These are phyloP conservation scores for Cerceris rybyensis DNA, from an alignment of 2,888 invertebrate genomes.

Conservation along the genomic window DNA sequence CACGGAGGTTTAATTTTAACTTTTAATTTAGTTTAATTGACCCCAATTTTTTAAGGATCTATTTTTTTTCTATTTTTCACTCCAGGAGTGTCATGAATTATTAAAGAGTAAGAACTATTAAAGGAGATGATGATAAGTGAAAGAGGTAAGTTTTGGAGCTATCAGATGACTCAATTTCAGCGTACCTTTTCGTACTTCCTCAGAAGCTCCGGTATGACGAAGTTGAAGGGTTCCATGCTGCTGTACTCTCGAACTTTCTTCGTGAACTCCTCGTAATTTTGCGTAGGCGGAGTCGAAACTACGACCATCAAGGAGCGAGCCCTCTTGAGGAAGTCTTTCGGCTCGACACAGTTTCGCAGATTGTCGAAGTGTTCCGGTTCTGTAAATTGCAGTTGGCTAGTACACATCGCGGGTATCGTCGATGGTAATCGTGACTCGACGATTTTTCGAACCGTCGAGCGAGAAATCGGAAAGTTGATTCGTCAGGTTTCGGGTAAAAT, in stretches of 20 bases:
- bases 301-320: constrained; percentile 94
- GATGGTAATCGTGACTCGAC: background rate
- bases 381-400: constrained; percentile 59
- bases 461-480: background rate
- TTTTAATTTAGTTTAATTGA: too few relatives aligned
- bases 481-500: background rate
- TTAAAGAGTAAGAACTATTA: too few relatives aligned
- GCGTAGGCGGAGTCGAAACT: constrained; percentile 91
- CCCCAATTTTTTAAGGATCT: too few relatives aligned
- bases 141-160: too few relatives aligned
- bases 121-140: too few relatives aligned
- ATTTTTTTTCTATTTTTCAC: too few relatives aligned
- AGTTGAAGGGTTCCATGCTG: constrained; percentile 90
- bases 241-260: constrained; percentile 91
- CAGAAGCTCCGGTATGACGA: constrained; percentile 86
- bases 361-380: constrained; percentile 84
- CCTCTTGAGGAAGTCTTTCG: constrained; percentile 86
- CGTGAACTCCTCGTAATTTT: constrained; percentile 90
- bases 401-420: background rate
- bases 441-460: too few relatives aligned
- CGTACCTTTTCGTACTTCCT: constrained; percentile 80
- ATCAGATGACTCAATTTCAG: background rate
- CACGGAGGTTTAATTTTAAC: too few relatives aligned
- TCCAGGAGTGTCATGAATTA: too few relatives aligned
- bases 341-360: constrained; percentile 85